Base-by-base conservation (phyloP, 2,888 invertebrate genomes). In the Noctua fimbriata region DNA sequence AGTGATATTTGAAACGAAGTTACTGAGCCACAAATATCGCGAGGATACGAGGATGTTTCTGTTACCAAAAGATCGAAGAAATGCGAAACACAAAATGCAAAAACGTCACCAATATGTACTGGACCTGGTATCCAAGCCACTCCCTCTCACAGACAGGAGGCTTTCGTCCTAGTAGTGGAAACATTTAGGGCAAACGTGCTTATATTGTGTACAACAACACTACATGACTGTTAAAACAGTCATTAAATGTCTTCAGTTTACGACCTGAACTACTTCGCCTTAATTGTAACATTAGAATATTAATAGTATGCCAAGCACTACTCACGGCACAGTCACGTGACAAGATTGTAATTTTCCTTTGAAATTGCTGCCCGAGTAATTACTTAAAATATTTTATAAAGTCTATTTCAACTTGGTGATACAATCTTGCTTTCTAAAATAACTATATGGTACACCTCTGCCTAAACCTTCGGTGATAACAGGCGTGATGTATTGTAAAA, bases 211-310 rank as follows among this genome's bases (percentile, higher is more conserved):
- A n/a, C n/a, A 67, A 41, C 67, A 44, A 67, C n/a, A 67, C 16
- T 32, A 44, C 32, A 72, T 14, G 72, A 44, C n/a, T 47, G 32
- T 58, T 58, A 32, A 60, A 76, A 9, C 65, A 65, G 21, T 6
- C 24, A 58, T 79, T 44, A n/a, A n/a, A 79, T 21, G 67, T 60
- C 24, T 52, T 36, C n/a, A 60, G 67, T 73, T 73, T 79, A 79
- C 49, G 73, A 44, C 12, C 14, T 67, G n/a, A 73, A 69, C 60
- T 52, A 69, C 58, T 79, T 79, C 28, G 6, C 52, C 49, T 44
- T 72, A 49, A 79, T 66, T 79, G 72, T 72, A 69, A 60, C 60
- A 73, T 67, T 55, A 52, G 16, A 67, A 79, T 67, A 80, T 72
- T 67, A 79, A 70, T 36, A 65, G 52, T 70, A 79, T 70, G 18